Evolutionary conservation across 2,113 vertebrate species (phyloP).

Genomic region (Takifugu bimaculatus): DNA sequence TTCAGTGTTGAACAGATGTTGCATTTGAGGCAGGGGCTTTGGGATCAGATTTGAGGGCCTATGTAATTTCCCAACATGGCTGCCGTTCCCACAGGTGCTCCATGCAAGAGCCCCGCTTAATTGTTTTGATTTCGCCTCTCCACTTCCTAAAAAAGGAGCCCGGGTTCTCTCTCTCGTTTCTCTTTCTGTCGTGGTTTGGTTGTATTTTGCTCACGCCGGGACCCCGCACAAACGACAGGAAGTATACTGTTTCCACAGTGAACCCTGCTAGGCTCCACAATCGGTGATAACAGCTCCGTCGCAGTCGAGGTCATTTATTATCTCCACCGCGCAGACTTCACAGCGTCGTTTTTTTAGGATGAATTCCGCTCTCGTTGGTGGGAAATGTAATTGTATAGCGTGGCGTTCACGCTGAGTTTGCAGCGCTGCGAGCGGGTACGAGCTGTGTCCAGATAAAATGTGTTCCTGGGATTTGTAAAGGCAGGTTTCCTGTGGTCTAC

Average conservation of each 20-base stretch:
- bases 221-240: conserved; percentile 47
- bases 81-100: conserved; percentile 62
- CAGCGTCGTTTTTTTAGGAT: conserved; percentile 18
- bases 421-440: conserved; percentile 4
- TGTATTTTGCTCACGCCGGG: conserved; percentile 20
- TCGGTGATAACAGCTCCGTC: conserved; percentile 36
- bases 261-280: conserved; percentile 20
- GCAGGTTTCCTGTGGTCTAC: conserved; percentile 12
- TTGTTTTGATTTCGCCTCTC: conserved; percentile 52
- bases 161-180: conserved; percentile 7
- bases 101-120: conserved; percentile 22
- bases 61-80: conserved; percentile 62
- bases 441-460: conserved; percentile 17
- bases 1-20: conserved; percentile 41
- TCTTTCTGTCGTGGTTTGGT: conserved; percentile 10
- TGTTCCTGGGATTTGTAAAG: neutral
- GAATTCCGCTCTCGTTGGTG: conserved; percentile 9
- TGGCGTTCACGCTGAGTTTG: conserved; percentile 16
- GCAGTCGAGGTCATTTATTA: conserved; percentile 44
- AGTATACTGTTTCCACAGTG: conserved; percentile 41
- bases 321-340: conserved; percentile 29
- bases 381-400: conserved; percentile 20
- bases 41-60: conserved; percentile 60
- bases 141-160: conserved; percentile 35
- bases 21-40: conserved; percentile 36